Evolutionary conservation across 2,113 vertebrate genomes (phyloP).

Genomic region (Plotosus lineatus): DNA sequence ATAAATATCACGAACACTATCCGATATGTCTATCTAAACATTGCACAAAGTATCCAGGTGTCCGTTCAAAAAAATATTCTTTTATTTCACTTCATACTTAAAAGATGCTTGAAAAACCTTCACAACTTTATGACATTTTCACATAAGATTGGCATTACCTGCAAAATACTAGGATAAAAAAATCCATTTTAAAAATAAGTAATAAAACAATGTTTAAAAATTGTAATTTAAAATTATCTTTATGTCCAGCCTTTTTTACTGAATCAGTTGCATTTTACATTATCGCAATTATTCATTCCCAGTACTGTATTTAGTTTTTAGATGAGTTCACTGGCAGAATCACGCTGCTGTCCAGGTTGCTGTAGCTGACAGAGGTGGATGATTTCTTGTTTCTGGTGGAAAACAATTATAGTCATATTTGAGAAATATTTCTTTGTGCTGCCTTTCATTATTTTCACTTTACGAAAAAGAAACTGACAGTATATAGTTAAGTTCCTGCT

Average conservation of each 20-base stretch:
- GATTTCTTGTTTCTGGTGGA: constrained; percentile 27
- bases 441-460: background rate
- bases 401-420: background rate
- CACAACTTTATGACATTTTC: background rate
- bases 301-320: no score
- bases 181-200: background rate
- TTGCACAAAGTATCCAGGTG: background rate
- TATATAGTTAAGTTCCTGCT: background rate
- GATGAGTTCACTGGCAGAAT: constrained; percentile 18
- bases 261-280: no score
- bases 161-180: no score
- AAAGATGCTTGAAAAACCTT: background rate
- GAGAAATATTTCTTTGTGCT: background rate
- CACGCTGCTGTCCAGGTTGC: constrained; percentile 35
- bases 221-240: background rate
- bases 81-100: background rate
- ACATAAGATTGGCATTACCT: background rate
- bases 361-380: constrained; percentile 30
- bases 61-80: background rate
- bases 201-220: background rate
- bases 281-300: constrained; percentile 36
- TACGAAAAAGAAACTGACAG: background rate
- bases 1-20: background rate
- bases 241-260: background rate
- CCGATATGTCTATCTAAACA: background rate